Evolutionary conservation across 2,797 vertebrate species (phyloP), one percentile per base, ranked within the genome.

Genomic region (Anableps anableps): DNA sequence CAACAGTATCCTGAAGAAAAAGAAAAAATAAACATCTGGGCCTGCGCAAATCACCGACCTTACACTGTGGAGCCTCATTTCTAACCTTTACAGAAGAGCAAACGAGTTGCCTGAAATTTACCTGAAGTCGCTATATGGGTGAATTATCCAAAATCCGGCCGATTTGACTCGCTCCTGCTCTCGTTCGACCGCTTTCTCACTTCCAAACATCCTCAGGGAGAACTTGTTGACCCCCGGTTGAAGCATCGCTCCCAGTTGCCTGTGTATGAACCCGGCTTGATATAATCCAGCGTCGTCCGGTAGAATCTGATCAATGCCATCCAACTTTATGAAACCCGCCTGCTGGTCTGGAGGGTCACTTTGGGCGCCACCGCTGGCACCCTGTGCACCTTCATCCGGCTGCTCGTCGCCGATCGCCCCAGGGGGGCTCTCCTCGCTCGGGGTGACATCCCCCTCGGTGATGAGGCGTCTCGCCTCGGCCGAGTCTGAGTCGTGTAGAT

Each of bases 61-160:
- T 50, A 38, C 62, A 72, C 77, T 1, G 80, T 87, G 79, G 80
- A 38, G 82, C 73, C 72, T 77, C 51, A 66, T 4, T 72, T 74
- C 73, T 10, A 68, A 60, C 9, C 47, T 41, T 83, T 9, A 51
- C 23, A 75, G 29, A 72, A 51, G 38, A 71, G 45, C 55, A n/a
- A 43, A 82, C 31, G 50, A 58, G 5, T 47, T 73, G 80, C 77
- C 26, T 77, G 41, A 3, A n/a, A 83, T 89, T 96, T 97, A 99
- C 99, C 99, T 99, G 98, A 99, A 99, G 94, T 99, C 99, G 89
- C 99, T 99, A 96, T 99, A 99, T 19, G 99, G 99, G 88, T 99
- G 99, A 95, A 99, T 98, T 95, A 99, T 99, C 99, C 99, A 99
- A 96, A 97, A 99, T 80, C 99, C 99, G 21, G 99, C 99, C 62